A percentile compares a stretch with the other conserved stretches of the same genome.
Evolutionary conservation across 2,113 vertebrate genomes (phyloP).

Genomic region (Nycticryphes semicollaris): DNA sequence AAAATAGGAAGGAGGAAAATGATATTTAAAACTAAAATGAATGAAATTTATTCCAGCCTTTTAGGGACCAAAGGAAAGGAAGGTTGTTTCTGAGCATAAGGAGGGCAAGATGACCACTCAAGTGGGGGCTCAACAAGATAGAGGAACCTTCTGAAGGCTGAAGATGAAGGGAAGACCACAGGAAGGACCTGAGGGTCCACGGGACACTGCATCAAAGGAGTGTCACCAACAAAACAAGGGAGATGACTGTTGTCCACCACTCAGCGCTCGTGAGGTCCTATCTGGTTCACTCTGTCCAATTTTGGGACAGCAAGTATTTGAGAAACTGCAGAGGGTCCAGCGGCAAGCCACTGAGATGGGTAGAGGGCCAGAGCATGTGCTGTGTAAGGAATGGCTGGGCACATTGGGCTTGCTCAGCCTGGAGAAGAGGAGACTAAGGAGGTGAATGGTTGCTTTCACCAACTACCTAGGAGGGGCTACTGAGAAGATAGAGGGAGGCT

Average conservation of each 20-base stretch:
- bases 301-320: not conserved
- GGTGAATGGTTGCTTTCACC: not conserved
- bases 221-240: not conserved
- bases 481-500: rapidly evolving
- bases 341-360: rapidly evolving
- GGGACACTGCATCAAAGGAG: not conserved
- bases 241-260: not conserved
- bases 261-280: not conserved
- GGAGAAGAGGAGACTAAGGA: not conserved
- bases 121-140: not conserved
- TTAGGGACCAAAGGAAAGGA: not conserved
- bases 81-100: not conserved
- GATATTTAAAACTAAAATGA: not conserved
- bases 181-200: not conserved
- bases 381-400: not conserved
- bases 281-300: not conserved
- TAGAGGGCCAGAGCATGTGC: rapidly evolving
- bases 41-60: not conserved
- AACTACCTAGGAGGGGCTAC: not conserved
- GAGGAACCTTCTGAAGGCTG: not conserved
- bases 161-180: not conserved
- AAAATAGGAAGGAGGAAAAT: not conserved
- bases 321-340: not conserved
- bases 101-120: not conserved
- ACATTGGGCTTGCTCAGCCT: not conserved